Conservation (phyloP, 2,797 vertebrate genomes). For the Gallirallus australis region DNA sequence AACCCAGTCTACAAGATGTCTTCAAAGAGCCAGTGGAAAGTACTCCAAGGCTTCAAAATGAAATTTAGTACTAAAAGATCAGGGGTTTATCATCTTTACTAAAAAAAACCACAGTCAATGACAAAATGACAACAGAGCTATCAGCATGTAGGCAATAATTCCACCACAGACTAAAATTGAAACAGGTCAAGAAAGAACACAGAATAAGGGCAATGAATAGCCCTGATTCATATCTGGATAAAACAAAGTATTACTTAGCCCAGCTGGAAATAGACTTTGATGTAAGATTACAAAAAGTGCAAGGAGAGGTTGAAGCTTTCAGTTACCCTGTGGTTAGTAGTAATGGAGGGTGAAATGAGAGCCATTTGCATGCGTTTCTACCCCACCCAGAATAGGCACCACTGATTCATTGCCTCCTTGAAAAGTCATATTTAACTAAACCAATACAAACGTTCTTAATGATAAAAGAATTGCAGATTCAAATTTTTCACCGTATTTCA, state of each 20-base stretch:
- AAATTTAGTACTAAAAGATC: not conserved
- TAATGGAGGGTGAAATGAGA: slow-evolving; percentile 17
- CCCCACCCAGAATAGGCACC: not conserved
- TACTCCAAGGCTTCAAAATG: not conserved
- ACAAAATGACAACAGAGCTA: slow-evolving; percentile 48
- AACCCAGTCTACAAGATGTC: not conserved
- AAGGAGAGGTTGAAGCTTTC: not conserved
- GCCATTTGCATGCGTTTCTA: not conserved
- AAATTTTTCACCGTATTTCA: not conserved
- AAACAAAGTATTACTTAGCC: slow-evolving; percentile 54
- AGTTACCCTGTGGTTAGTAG: not conserved
- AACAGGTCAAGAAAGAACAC: slow-evolving; percentile 59
- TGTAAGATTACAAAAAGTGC: slow-evolving; percentile 15
- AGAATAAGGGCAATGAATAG: slow-evolving; percentile 37
- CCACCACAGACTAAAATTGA: slow-evolving; percentile 24
- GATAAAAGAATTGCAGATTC: not conserved
- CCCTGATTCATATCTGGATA: slow-evolving; percentile 50
- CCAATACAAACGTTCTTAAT: not conserved
- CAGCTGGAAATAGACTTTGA: slow-evolving; percentile 57
- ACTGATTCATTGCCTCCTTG: not conserved
- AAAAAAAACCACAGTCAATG: not conserved
- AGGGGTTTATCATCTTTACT: not conserved
- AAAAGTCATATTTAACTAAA: not conserved
- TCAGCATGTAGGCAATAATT: slow-evolving; percentile 35
- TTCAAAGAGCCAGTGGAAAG: not conserved